phyloP scores from a whole-genome alignment of 2,113 vertebrate genomes.

The Scytalopus superciliaris region DNA sequence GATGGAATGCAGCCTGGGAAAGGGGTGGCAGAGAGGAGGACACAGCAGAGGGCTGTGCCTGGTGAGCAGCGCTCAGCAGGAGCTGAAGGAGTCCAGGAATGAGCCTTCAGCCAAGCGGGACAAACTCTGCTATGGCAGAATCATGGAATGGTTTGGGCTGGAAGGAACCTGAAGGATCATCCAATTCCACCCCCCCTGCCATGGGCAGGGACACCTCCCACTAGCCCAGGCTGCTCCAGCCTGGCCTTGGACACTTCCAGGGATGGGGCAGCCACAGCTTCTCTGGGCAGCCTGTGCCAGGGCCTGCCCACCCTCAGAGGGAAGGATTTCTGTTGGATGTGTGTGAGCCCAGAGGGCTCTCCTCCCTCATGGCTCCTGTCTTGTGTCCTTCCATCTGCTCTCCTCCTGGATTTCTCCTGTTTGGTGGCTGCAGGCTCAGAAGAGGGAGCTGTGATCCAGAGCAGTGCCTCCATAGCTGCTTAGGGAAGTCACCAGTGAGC shows the following conservation, averaged over 20 bases:
- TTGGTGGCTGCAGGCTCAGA: neutral
- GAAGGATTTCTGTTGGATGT: neutral
- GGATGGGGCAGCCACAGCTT: neutral
- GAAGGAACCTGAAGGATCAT: neutral
- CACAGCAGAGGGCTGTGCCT: neutral
- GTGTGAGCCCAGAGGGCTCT: neutral
- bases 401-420: neutral
- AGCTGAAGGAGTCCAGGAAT: neutral
- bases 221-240: neutral
- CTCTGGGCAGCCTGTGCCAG: neutral
- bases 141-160: neutral
- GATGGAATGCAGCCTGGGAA: too few species aligned
- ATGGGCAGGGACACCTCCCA: neutral
- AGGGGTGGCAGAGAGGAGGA: too few species aligned
- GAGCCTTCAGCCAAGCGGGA: neutral
- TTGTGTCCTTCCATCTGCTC: neutral
- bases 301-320: neutral
- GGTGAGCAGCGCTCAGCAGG: rapidly evolving
- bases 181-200: neutral
- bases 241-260: neutral
- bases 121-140: neutral
- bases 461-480: neutral
- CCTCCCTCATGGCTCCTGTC: neutral
- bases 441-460: neutral
- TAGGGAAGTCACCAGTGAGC: neutral